A percentile compares a stretch with the other conserved stretches of the same genome.
Conservation (phyloP, 2,113 vertebrate species). For the Tenebrosternarchus preto region DNA sequence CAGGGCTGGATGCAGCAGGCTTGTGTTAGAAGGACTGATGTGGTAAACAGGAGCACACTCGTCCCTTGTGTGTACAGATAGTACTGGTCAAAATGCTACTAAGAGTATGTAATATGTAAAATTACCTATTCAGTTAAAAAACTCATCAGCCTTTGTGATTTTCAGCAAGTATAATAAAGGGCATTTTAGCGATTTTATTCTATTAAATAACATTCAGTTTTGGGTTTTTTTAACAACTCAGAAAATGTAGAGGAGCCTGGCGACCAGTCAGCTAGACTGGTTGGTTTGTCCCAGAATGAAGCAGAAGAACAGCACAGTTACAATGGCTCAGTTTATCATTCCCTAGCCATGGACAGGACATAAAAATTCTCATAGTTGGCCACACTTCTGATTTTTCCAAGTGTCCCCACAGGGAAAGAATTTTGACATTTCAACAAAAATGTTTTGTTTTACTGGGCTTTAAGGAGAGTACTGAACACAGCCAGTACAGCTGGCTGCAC, state of each 20-base stretch:
- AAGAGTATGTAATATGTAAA: neutral
- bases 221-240: neutral
- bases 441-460: neutral
- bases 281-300: no score
- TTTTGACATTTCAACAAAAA: constrained; percentile 1
- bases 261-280: no score
- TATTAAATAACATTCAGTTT: neutral
- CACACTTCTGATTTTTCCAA: neutral
- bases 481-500: neutral
- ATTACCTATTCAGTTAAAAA: neutral
- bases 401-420: neutral
- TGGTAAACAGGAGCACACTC: constrained; percentile 48
- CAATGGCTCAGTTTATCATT: no score
- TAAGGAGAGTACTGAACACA: neutral
- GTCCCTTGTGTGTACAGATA: neutral
- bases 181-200: no score
- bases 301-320: no score
- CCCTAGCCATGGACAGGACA: no score
- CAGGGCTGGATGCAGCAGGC: constrained; percentile 21
- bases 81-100: neutral
- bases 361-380: neutral
- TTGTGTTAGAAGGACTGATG: constrained; percentile 52
- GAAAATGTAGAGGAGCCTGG: neutral
- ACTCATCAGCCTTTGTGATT: neutral
- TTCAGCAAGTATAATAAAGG: no score